phyloP scores from a whole-genome alignment of 2,797 vertebrate species.

The Diplodus sargus region DNA sequence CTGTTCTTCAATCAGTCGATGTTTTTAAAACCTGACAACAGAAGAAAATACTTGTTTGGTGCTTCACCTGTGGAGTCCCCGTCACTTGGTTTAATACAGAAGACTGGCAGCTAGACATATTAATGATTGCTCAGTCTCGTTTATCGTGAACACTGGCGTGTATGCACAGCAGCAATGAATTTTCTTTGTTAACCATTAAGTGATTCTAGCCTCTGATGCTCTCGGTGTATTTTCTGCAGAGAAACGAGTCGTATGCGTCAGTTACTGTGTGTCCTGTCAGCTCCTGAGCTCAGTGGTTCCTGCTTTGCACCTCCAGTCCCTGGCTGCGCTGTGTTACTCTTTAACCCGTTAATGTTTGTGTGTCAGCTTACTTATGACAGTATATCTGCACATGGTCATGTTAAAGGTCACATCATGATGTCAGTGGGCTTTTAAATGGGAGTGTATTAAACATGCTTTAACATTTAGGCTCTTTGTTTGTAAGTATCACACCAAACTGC shows the following conservation, averaged over 20 bases:
- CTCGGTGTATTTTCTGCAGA: too few relatives aligned
- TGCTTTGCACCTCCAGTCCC: too few relatives aligned
- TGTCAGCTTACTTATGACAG: background rate
- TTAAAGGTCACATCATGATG: background rate
- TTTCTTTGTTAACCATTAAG: background rate
- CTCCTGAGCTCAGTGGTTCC: background rate
- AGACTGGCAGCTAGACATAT: slow-evolving; percentile 14
- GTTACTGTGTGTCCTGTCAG: background rate
- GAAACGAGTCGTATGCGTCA: too few relatives aligned
- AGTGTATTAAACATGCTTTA: background rate
- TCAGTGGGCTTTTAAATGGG: background rate
- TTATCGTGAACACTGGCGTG: background rate
- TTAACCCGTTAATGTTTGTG: background rate
- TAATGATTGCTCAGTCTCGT: background rate
- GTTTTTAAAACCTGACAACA: too few relatives aligned
- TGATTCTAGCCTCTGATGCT: background rate
- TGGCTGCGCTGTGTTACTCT: background rate
- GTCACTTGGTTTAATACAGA: background rate
- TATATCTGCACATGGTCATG: background rate
- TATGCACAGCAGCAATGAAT: background rate
- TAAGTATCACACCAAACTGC: background rate
- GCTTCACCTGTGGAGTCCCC: slow-evolving; percentile 1
- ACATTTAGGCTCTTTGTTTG: background rate
- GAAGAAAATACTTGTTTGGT: slow-evolving; percentile 27
- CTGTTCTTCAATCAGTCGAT: too few relatives aligned